Evolutionary conservation across 2,888 invertebrate genomes (phyloP), one percentile per base, ranked within the genome.

Genomic region (Anticlea derivata): DNA sequence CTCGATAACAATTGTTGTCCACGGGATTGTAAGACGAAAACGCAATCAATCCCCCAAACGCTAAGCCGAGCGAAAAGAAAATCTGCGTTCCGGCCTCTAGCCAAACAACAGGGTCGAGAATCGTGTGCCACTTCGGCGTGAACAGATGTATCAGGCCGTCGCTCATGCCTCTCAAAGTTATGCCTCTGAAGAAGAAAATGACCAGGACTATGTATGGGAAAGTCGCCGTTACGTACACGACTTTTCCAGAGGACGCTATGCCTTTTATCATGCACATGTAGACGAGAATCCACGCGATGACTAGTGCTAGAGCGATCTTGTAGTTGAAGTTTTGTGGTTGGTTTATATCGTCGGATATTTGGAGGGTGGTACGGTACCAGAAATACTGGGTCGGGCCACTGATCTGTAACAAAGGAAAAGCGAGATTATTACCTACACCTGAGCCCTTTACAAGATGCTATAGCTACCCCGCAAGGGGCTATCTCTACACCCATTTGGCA

Each of bases 261-360:
- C 99, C 99, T 82, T 98, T 98, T 66, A 98, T 98, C 95, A 99
- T 98, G 85, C 98, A 98, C 83, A 98, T 92, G 83, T 98, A 99
- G 58, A 98, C 97, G 10, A 99, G 92, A 48, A 96, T 94, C 99
- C 99, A 99, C 13, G 98, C 97, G 1, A 96, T 92, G 6, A 97
- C 91, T 31, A 99, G 91, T 7, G 97, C 96, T 27, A 97, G 78
- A 1, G 95, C 96, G 68, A 99, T 97, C 80, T 97, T 97, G 93
- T 96, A 97, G 85, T 98, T 98, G 86, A 99, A 97, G 1, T 92
- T 92, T 70, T 95, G 94, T 0, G 98, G 96, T 47, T 94, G 92
- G 75, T 97, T 95, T 55, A 98, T 97, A 77, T 96, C 97, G 62
- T 95, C 94, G 1, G 98, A 97, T 63, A 98, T 94, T 92, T 97